A percentile compares a stretch with the other conserved stretches of the same genome.
Evolutionary conservation across 2,113 vertebrate species (phyloP).

Genomic region (Coreoperca whiteheadi): DNA sequence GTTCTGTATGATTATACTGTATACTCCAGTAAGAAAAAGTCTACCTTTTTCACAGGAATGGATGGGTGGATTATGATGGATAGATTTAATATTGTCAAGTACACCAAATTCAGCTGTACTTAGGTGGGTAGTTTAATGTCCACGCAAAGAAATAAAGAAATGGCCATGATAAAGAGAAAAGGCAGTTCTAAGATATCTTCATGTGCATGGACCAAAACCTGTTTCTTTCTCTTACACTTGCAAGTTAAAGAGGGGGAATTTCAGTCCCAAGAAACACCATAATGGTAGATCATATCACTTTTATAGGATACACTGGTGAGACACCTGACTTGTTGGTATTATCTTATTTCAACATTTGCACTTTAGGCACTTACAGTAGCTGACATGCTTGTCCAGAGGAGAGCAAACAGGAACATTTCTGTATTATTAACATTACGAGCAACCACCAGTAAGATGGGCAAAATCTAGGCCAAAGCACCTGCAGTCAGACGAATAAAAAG

Average conservation of each 20-base stretch:
- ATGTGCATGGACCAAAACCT: neutral
- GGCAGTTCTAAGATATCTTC: neutral
- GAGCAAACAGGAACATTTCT: constrained; percentile 2
- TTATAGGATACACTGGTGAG: constrained; percentile 1
- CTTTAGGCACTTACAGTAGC: constrained; percentile 7
- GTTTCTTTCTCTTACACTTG: neutral
- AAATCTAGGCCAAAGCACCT: constrained; percentile 20
- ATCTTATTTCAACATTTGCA: constrained; percentile 15
- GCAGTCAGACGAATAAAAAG: constrained; percentile 24
- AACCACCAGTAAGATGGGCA: neutral
- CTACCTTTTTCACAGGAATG: neutral
- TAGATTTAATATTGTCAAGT: neutral
- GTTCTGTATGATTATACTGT: neutral
- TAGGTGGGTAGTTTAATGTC: neutral
- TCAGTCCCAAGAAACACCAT: neutral
- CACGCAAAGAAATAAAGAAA: neutral
- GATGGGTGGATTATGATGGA: neutral
- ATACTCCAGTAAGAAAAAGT: neutral
- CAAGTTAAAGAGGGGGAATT: neutral
- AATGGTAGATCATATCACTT: neutral
- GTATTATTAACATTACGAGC: constrained; percentile 4
- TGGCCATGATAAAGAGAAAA: neutral
- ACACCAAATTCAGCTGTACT: neutral
- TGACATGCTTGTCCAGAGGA: neutral
- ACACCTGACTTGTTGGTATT: neutral